Base-by-base conservation (phyloP, 2,113 vertebrate genomes). In the Apodemus speciosus region DNA sequence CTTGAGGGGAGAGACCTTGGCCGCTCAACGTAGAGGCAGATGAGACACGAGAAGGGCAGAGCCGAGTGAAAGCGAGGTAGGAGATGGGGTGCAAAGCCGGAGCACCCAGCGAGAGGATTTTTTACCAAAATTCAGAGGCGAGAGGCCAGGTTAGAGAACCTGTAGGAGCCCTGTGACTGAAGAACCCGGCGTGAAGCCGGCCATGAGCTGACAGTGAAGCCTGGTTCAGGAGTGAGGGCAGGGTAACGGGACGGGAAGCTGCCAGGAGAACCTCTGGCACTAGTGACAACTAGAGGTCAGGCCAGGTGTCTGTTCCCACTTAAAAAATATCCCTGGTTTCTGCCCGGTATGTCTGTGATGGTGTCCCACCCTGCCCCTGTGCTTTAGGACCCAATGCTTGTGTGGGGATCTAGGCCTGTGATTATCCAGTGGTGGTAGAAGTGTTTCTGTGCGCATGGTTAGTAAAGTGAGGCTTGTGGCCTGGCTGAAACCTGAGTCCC, bases 161-260 rank as follows among this genome's bases (percentile, higher is more conserved):
- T 51, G 0, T 35, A n/a, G 3, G 21, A 32, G 43, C 10, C 3
- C 56, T 3, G 3, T 6, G 62, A 53, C 38, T 16, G 20, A 9
- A 15, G 51, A n/a, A 8, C 23, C 58, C 1, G 38, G 13, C 6
- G 0, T 20, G 18, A 23, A 5, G 38, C 11, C 11, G 4, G 11
- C 6, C 23, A 32, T n/a, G n/a, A 18, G 9, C 40, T 16, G 21
- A 38, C 2, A 43, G 8, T 5, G 18, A 32, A 18, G 15, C 15
- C 6, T 14, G 18, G 62, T 14, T 49, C 15, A 1, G 49, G 23
- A 49, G 1, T n/a, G 40, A n/a, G 58, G 35, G 43, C 21, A 15
- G 53, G 4, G 14, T 8, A 2, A 14, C 1, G 38, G 62, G 16
- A 46, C 2, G 23, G 66, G 38, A 15, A 1, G 14, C 9, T 40